Conservation (phyloP, 2,113 vertebrate genomes). For the Hippopotamus amphibius region DNA sequence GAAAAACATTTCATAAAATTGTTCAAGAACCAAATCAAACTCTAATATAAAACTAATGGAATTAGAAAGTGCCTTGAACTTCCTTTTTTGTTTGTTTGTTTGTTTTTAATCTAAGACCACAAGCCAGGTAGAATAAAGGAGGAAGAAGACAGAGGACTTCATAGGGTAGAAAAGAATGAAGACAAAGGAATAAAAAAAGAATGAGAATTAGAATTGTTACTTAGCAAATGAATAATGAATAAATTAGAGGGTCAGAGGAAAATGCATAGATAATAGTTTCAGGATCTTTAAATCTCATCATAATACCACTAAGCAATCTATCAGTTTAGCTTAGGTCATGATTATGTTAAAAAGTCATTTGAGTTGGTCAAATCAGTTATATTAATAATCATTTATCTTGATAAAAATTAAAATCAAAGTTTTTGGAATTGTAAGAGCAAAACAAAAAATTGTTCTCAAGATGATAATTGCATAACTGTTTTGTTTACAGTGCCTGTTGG, state of each 20-base stretch:
- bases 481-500: background rate
- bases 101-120: background rate
- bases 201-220: background rate
- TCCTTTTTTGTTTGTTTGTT: background rate
- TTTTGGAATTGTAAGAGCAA: background rate
- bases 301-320: background rate
- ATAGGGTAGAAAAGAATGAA: background rate
- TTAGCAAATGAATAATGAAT: background rate
- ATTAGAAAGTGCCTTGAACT: background rate
- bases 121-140: constrained; percentile 2
- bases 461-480: background rate
- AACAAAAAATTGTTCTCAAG: background rate
- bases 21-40: background rate
- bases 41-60: background rate
- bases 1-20: constrained; percentile 2
- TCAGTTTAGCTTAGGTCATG: background rate
- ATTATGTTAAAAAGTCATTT: background rate
- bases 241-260: background rate
- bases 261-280: background rate
- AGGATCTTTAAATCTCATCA: background rate
- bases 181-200: background rate
- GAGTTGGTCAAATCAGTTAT: background rate
- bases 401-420: background rate
- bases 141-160: background rate
- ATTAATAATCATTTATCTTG: background rate